Percentiles rank a stretch among this genome's conserved stretches.
phyloP scores from a whole-genome alignment of 2,888 invertebrate genomes.

The Patella pellucida region DNA sequence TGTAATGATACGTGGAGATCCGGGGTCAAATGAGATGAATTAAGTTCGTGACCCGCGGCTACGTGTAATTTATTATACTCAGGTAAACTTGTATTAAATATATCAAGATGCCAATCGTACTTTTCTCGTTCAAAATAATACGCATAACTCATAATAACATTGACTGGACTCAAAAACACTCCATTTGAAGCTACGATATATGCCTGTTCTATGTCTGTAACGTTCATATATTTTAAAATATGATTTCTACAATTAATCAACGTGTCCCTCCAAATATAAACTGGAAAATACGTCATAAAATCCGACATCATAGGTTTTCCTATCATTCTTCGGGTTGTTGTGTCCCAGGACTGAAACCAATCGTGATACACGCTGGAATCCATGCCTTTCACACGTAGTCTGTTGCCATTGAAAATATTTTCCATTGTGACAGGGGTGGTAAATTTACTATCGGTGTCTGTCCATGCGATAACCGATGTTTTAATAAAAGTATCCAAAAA shows the following conservation, averaged over 20 bases:
- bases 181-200: no score
- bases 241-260: background rate
- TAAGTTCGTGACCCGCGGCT: background rate
- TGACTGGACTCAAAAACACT: background rate
- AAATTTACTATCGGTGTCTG: background rate
- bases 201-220: background rate
- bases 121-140: background rate
- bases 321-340: background rate
- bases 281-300: background rate
- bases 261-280: background rate
- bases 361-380: background rate
- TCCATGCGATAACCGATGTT: background rate
- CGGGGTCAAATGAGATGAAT: background rate
- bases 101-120: background rate
- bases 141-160: background rate
- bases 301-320: background rate
- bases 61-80: background rate
- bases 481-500: background rate
- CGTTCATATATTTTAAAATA: background rate
- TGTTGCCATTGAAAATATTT: background rate
- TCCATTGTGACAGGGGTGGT: background rate
- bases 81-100: background rate
- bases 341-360: background rate
- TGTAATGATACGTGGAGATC: background rate
- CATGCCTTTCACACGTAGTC: background rate